Base-by-base conservation (phyloP, 1,140 invertebrate genomes). In the Brachionus paranguensis region DNA sequence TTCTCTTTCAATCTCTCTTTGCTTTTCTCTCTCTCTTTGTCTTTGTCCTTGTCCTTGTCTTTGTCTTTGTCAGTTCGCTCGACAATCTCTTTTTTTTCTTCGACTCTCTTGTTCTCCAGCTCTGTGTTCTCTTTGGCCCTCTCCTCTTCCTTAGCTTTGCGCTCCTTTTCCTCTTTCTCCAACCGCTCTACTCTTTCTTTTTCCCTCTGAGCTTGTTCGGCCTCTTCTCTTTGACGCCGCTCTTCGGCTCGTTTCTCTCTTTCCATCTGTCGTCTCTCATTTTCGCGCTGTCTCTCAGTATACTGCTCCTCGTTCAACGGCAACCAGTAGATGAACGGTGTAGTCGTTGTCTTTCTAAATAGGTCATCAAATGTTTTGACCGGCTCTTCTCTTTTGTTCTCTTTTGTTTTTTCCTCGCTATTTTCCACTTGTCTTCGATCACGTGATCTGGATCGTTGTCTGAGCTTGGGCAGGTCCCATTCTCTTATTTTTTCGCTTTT, bases 291-390 rank as follows among this genome's bases (percentile, higher is more conserved):
- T 95, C 41, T 60, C 2, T 81, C 78, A 2, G 11, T 8, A 41
- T 41, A 50, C 91, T 97, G 95, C 92, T 96, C 95, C 86, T 95
- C 94, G 86, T 95, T 96, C 81, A 98, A 92, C 43, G 96, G 96
- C 86, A 98, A 90, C 96, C 96, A 99, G 89, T 99, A 99, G 90
- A 99, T 96, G 91, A 94, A 95, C 55, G 97, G 96, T 45, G 93
- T 93, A 3, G 94, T 92, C 89, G 96, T 97, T 3, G 97, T 98
- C 90, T 98, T 98, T 86, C 93, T 92, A 90, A 99, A 99, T 64
- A 98, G 91, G 91, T 98, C 96, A 91, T 99, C 96, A 85, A 98
- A 91, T 83, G 96, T 91, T 89, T 97, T 97, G n/a, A 93, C 93
- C 2, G 93, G 92, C 85, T 95, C 94, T 85, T 89, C 88, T 87